A percentile compares a stretch with the other conserved stretches of the same genome.
Conservation (phyloP, 2,113 vertebrate species). For the Hemichromis elongatus region DNA sequence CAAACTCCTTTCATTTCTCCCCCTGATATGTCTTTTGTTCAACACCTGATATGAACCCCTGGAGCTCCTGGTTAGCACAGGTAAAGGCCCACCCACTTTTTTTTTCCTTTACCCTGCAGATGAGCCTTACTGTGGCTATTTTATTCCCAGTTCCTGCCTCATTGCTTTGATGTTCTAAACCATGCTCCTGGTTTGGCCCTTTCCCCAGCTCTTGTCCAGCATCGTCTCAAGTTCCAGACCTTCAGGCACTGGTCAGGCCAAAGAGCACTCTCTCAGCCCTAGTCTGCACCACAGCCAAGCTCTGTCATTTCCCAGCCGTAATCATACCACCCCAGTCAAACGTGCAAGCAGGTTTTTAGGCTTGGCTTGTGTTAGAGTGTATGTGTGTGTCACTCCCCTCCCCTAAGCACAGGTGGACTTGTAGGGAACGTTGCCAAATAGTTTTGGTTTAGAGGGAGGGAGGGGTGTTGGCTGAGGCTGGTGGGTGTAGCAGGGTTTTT, state of each 20-base stretch:
- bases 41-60: conserved; percentile 43
- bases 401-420: conserved; percentile 90
- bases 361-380: conserved; percentile 48
- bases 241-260: not conserved
- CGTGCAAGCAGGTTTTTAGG: conserved; percentile 57
- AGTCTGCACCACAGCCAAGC: not conserved
- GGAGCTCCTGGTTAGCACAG: conserved; percentile 29
- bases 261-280: not conserved
- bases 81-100: conserved; percentile 13
- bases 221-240: not conserved
- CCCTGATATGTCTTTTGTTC: conserved; percentile 35
- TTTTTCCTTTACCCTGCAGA: not conserved
- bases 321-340: conserved; percentile 14
- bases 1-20: conserved; percentile 18
- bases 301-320: conserved; percentile 9
- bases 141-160: not conserved
- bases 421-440: conserved; percentile 88
- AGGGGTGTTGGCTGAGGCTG: conserved; percentile 76
- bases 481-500: conserved; percentile 83
- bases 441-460: conserved; percentile 93
- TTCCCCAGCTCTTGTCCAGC: not conserved
- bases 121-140: not conserved
- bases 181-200: not conserved
- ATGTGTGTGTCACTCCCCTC: conserved; percentile 65
- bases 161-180: not conserved